A percentile compares a stretch with the other conserved stretches of the same genome.
These are phyloP conservation scores for Periparus ater DNA, from an alignment of 2,797 vertebrate genomes.

Conservation along the genomic window DNA sequence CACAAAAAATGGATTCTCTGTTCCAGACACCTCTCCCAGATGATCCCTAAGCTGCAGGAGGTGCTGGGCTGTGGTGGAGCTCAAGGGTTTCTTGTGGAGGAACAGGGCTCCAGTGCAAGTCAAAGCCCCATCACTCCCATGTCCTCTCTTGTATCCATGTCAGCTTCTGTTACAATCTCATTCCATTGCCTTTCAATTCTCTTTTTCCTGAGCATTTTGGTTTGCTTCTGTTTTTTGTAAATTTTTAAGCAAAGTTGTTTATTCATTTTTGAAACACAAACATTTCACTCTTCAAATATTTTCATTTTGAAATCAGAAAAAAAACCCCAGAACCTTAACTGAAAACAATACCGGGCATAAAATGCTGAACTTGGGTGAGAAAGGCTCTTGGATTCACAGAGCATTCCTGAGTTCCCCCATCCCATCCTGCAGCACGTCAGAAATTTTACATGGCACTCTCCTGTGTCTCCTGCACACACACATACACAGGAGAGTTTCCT, in stretches of 20 bases:
- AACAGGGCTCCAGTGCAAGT: accelerated
- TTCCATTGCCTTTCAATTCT: background rate
- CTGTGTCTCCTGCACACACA: background rate
- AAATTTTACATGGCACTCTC: background rate
- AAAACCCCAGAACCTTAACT: background rate
- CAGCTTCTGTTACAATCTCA: background rate
- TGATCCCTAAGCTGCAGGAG: background rate
- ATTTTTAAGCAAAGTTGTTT: background rate
- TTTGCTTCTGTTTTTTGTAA: background rate
- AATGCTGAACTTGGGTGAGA: background rate
- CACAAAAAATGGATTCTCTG: background rate
- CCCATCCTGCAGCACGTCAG: background rate
- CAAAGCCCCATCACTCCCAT: background rate
- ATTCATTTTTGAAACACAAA: background rate
- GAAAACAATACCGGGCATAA: background rate
- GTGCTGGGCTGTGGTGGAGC: background rate
- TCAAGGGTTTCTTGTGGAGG: background rate
- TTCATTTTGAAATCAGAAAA: background rate
- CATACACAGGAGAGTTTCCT: background rate
- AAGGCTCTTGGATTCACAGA: background rate
- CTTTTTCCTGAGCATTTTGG: background rate
- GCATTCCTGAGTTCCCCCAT: background rate
- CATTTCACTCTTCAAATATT: background rate
- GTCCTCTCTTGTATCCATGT: background rate
- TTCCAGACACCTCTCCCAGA: background rate